These are phyloP conservation scores for Phrynosoma platyrhinos DNA, from an alignment of 2,113 vertebrate genomes.

Conservation along the genomic window DNA sequence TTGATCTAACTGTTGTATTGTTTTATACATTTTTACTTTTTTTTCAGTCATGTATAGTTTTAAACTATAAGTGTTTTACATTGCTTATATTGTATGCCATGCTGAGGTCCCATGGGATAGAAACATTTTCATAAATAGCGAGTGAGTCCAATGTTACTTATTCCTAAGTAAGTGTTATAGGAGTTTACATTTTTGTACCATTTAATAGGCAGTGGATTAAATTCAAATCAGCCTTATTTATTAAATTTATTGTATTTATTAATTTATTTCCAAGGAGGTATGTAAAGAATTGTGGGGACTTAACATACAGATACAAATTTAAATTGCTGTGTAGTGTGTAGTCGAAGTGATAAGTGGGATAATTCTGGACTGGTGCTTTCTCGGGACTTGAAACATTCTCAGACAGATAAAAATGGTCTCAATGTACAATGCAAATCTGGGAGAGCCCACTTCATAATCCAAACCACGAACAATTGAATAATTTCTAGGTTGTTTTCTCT, in stretches of 20 bases:
- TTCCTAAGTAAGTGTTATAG: too few relatives aligned
- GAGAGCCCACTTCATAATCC: constrained; percentile 58
- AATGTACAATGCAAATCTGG: constrained; percentile 56
- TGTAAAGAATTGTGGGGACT: constrained; percentile 9
- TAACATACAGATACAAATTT: constrained; percentile 42
- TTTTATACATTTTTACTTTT: too few relatives aligned
- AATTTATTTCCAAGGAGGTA: not conserved
- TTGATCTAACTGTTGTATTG: too few relatives aligned
- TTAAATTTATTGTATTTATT: too few relatives aligned
- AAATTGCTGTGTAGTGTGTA: constrained; percentile 33
- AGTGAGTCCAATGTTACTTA: too few relatives aligned
- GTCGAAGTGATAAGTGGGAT: constrained; percentile 46
- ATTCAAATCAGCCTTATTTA: not conserved
- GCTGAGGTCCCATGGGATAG: too few relatives aligned
- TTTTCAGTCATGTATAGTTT: too few relatives aligned
- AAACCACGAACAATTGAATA: constrained; percentile 67
- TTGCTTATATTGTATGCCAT: too few relatives aligned
- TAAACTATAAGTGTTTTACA: too few relatives aligned
- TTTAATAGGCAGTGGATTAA: not conserved
- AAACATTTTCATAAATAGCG: too few relatives aligned
- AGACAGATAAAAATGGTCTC: constrained; percentile 62
- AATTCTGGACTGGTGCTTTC: constrained; percentile 47
- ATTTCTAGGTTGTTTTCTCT: constrained; percentile 73
- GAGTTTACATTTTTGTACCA: too few relatives aligned
- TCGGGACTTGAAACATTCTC: constrained; percentile 49